phyloP scores from a whole-genome alignment of 2,113 vertebrate species.

The Cyanistes caeruleus region DNA sequence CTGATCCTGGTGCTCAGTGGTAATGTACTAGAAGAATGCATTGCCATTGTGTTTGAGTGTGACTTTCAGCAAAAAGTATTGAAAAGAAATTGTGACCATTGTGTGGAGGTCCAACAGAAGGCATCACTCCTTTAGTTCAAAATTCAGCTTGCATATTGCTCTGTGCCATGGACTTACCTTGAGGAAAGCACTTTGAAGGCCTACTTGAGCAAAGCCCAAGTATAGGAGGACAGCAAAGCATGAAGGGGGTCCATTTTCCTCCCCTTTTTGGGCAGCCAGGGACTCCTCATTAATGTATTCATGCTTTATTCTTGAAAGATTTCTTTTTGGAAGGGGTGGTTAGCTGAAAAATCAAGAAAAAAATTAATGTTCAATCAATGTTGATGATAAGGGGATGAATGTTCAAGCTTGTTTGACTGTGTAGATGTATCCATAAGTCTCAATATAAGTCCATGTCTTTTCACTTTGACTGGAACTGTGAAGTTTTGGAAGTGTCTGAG shows the following conservation, averaged over 20 bases:
- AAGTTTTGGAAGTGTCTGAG: background rate
- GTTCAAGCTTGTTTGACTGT: background rate
- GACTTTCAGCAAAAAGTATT: background rate
- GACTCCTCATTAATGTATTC: background rate
- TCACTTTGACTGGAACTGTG: background rate
- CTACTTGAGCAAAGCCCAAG: background rate
- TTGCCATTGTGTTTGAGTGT: background rate
- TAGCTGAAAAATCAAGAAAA: background rate
- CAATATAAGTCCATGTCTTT: background rate
- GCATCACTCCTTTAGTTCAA: background rate
- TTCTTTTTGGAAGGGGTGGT: background rate
- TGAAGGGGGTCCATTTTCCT: background rate
- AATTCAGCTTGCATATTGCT: background rate
- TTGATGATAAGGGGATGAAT: background rate
- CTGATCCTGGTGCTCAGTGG: background rate
- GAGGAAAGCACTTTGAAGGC: background rate
- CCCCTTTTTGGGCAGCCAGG: background rate
- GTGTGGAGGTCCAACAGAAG: background rate
- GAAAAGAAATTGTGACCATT: background rate
- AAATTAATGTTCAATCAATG: background rate
- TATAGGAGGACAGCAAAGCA: background rate
- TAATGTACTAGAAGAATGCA: background rate
- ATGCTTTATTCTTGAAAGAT: background rate
- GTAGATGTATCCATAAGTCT: background rate
- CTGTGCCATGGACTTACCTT: fast-evolving